Conservation (phyloP, 1,140 invertebrate species). For the Atopsyche davidsoni region DNA sequence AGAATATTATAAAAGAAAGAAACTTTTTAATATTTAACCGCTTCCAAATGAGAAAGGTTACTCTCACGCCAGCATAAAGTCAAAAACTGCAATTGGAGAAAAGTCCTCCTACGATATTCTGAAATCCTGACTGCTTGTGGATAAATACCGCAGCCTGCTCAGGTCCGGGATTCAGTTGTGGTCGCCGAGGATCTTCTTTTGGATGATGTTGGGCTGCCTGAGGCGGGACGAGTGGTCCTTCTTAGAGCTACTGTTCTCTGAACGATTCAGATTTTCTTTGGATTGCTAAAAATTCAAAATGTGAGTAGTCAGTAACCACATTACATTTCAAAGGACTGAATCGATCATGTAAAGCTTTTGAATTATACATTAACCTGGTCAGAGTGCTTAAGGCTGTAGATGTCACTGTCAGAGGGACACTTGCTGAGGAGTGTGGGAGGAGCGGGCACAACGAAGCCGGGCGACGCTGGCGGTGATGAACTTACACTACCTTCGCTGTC, state of each 20-base stretch:
- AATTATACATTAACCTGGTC: conserved; percentile 4
- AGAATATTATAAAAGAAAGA: too few relatives aligned
- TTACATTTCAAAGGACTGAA: too few relatives aligned
- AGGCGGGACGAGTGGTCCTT: conserved; percentile 21
- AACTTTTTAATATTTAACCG: too few relatives aligned
- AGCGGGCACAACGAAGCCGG: neutral
- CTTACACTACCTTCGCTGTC: too few relatives aligned
- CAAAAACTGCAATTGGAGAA: too few relatives aligned
- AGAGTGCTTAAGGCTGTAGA: conserved; percentile 4
- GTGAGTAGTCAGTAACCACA: too few relatives aligned
- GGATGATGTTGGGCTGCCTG: conserved; percentile 16
- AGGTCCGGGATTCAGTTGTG: conserved; percentile 25
- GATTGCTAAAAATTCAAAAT: conserved; percentile 19
- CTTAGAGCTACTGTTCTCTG: conserved; percentile 22
- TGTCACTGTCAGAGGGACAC: conserved; percentile 18
- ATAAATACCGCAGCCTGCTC: neutral
- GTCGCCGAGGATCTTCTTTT: conserved; percentile 21
- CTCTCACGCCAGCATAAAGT: too few relatives aligned
- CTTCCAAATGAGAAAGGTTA: too few relatives aligned
- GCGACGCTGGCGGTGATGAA: too few relatives aligned
- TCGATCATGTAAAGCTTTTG: neutral
- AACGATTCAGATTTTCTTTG: conserved; percentile 26
- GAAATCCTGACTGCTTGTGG: too few relatives aligned
- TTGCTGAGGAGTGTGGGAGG: conserved; percentile 1
- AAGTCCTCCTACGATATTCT: too few relatives aligned